phyloP scores from a whole-genome alignment of 2,113 vertebrate genomes.

The Tenrec ecaudatus region DNA sequence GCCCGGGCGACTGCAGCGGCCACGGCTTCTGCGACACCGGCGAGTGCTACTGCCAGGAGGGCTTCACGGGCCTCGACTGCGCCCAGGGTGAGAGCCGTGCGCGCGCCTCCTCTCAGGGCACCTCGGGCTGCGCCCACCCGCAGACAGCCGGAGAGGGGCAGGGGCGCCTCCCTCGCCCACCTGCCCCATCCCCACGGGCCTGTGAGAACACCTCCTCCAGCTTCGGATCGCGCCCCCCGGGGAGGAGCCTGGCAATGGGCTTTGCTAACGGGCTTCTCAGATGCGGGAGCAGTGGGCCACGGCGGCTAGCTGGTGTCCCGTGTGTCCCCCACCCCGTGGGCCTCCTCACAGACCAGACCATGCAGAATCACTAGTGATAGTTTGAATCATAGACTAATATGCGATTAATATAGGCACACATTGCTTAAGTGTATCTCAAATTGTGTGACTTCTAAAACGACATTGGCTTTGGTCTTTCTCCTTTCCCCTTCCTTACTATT shows the following conservation, averaged over 20 bases:
- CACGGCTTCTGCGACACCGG: conserved; percentile 92
- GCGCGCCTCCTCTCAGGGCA: not conserved
- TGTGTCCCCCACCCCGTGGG: too few relatives aligned
- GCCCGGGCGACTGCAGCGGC: conserved; percentile 88
- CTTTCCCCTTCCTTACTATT: not conserved
- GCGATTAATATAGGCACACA: not conserved
- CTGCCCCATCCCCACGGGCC: not conserved
- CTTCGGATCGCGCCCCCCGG: not conserved
- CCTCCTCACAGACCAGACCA: not conserved
- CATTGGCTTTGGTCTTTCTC: not conserved
- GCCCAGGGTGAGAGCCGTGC: conserved; percentile 87
- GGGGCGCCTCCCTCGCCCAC: too few relatives aligned
- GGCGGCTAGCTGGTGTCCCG: not conserved
- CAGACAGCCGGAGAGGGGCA: too few relatives aligned
- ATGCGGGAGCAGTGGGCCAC: not conserved
- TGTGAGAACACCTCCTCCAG: not conserved
- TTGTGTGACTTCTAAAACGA: not conserved
- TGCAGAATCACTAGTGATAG: not conserved
- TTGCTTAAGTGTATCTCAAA: not conserved
- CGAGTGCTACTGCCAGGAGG: conserved; percentile 90
- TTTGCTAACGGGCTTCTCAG: not conserved
- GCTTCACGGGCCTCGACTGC: conserved; percentile 91
- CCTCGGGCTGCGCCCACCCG: fast-evolving
- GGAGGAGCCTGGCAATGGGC: not conserved
- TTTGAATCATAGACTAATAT: not conserved